These are phyloP conservation scores for Paedocypris micromegethes DNA, from an alignment of 2,797 vertebrate genomes.

Conservation along the genomic window DNA sequence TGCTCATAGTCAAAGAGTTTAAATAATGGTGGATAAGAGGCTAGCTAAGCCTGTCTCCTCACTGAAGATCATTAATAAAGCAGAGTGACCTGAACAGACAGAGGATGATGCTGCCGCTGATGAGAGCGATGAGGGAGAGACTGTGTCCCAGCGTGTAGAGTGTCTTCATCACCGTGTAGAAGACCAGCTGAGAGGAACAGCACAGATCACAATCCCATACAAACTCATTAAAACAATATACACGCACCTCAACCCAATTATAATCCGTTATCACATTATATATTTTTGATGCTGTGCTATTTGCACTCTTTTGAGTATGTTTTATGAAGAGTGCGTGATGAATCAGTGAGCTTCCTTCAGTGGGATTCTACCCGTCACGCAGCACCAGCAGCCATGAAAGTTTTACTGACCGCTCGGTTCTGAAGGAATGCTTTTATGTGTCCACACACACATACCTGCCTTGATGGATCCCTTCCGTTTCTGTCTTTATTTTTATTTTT, in stretches of 20 bases:
- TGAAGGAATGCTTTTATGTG: no score
- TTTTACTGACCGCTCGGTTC: no score
- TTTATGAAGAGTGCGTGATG: not conserved
- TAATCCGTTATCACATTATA: not conserved
- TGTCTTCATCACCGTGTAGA: constrained; percentile 80
- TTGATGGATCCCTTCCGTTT: no score
- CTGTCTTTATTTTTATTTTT: no score
- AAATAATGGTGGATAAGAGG: constrained; percentile 37
- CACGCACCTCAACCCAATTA: no score
- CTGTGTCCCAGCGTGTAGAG: constrained; percentile 88
- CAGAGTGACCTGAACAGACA: constrained; percentile 78
- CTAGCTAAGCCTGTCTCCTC: constrained; percentile 25
- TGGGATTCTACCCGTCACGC: no score
- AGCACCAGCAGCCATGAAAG: no score
- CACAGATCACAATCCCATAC: no score
- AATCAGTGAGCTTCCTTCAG: no score
- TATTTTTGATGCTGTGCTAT: not conserved
- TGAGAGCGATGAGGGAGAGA: constrained; percentile 80
- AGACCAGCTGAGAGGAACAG: constrained; percentile 66
- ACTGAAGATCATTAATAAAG: constrained; percentile 39
- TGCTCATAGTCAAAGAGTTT: constrained; percentile 33
- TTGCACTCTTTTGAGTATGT: not conserved
- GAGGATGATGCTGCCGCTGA: constrained; percentile 81
- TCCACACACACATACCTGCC: no score
- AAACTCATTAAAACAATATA: no score